Evolutionary conservation across 2,113 vertebrate genomes (phyloP).

Genomic region (Sander vitreus): DNA sequence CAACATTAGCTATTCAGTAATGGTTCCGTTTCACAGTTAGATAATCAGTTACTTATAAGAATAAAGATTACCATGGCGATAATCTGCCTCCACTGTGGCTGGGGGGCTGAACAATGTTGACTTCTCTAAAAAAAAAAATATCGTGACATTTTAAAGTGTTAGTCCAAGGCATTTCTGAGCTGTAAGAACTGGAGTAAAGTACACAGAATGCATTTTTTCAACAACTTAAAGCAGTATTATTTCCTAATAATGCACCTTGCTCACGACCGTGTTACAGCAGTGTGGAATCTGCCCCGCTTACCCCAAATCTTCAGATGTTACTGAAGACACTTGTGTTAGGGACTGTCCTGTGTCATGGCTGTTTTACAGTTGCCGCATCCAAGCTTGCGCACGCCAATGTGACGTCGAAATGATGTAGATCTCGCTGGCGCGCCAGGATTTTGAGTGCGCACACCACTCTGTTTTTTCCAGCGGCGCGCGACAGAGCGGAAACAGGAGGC

Average conservation of each 20-base stretch:
- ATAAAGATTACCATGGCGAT: background rate
- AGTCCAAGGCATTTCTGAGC: background rate
- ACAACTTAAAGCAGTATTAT: background rate
- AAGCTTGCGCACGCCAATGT: too few species aligned
- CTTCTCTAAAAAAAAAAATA: too few species aligned
- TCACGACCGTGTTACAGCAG: background rate
- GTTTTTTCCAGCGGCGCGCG: too few species aligned
- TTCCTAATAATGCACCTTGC: too few species aligned
- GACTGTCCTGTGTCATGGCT: background rate
- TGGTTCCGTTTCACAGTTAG: background rate
- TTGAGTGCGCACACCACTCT: too few species aligned
- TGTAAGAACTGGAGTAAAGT: background rate
- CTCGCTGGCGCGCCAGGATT: too few species aligned
- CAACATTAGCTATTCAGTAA: background rate
- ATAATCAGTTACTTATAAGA: background rate
- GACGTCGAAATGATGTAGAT: too few species aligned
- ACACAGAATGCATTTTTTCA: background rate
- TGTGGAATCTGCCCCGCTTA: background rate
- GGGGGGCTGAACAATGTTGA: too few species aligned
- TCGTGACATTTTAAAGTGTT: constrained; percentile 8
- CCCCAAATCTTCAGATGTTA: background rate
- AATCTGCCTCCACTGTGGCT: background rate
- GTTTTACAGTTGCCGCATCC: too few species aligned
- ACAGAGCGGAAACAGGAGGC: too few species aligned
- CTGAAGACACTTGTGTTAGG: background rate